phyloP scores from a whole-genome alignment of 2,888 invertebrate genomes.

The Drosophila basisetae region DNA sequence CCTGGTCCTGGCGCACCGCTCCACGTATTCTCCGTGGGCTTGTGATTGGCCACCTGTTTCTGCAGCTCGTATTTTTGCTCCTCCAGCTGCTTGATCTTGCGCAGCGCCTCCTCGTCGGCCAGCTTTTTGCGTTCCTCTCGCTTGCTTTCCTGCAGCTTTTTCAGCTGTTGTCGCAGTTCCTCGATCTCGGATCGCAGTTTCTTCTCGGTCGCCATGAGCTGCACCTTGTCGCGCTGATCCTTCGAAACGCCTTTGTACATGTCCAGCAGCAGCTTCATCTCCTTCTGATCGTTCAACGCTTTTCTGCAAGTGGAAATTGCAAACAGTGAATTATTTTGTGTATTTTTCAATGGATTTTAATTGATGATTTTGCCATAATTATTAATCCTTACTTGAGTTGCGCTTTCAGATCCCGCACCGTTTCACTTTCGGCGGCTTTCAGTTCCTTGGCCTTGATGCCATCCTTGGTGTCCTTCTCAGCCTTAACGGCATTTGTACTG shows the following conservation, averaged over 20 bases:
- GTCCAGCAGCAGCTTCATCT: slow-evolving; percentile 96
- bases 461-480: slow-evolving; percentile 88
- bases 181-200: slow-evolving; percentile 96
- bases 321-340: background rate
- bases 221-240: slow-evolving; percentile 97
- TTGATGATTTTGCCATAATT: background rate
- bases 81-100: slow-evolving; percentile 97
- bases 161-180: slow-evolving; percentile 93
- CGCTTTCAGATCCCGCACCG: slow-evolving; percentile 91
- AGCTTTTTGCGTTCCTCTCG: slow-evolving; percentile 95
- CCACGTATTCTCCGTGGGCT: slow-evolving; percentile 87
- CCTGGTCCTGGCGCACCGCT: slow-evolving; percentile 54
- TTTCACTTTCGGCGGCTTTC: slow-evolving; percentile 88
- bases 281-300: slow-evolving; percentile 96
- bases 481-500: slow-evolving; percentile 87
- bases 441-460: slow-evolving; percentile 88
- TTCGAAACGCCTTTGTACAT: slow-evolving; percentile 99
- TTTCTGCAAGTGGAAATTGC: slow-evolving; percentile 88
- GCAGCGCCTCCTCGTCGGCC: slow-evolving; percentile 96
- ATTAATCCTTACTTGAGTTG: slow-evolving; percentile 91
- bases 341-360: background rate
- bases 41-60: slow-evolving; percentile 94
- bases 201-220: slow-evolving; percentile 97
- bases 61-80: slow-evolving; percentile 96
- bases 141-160: slow-evolving; percentile 96